Base-by-base conservation (phyloP, 2,888 invertebrate species). In the Coecobrya sp. region DNA sequence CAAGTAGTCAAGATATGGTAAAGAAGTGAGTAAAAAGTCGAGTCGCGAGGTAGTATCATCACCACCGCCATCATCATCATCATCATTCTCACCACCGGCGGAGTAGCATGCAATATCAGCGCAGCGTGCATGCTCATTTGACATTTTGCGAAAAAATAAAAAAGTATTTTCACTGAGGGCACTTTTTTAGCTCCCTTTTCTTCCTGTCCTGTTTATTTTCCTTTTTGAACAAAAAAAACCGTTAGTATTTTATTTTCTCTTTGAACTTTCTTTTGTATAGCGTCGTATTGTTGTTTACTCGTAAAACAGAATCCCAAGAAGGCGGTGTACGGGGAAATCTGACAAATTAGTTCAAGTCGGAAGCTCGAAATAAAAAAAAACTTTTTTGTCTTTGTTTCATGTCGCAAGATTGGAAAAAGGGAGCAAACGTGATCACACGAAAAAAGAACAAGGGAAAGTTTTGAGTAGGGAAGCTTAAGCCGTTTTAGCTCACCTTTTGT, bases 131-230 rank as follows among this genome's bases (percentile, higher is more conserved):
- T 55, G n/a, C 49, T 27, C 25, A 7, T 27, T 79, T 79, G 79
- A 79, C 79, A 52, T 79, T 79, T 79, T 79, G 79, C 79, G n/a
- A 79, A 79, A 8, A n/a, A 19, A 42, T n/a, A 42, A 19, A 30
- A 27, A 30, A 0, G 2, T 49, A 49, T 10, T 49, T 49, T 49
- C 11, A 49, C 4, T 7, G 42, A 42, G 10, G 10, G 42, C 42
- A 42, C 42, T 42, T 49, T 49, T 49, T 49, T 49, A 49, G 13
- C 49, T 13, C 49, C 13, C 10, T 49, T 49, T 49, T 49, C 11
- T 49, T 13, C 10, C 49, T 49, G 42, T 42, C 49, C 11, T 49
- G 11, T 25, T 25, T 62, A 10, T 22, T 25, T 62, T 62, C 27
- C 2, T n/a, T 25, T 25, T 25, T 62, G 62, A 11, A 13, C 36